Evolutionary conservation across 1,140 invertebrate genomes (phyloP).

Genomic region (Nasonia vitripennis): DNA sequence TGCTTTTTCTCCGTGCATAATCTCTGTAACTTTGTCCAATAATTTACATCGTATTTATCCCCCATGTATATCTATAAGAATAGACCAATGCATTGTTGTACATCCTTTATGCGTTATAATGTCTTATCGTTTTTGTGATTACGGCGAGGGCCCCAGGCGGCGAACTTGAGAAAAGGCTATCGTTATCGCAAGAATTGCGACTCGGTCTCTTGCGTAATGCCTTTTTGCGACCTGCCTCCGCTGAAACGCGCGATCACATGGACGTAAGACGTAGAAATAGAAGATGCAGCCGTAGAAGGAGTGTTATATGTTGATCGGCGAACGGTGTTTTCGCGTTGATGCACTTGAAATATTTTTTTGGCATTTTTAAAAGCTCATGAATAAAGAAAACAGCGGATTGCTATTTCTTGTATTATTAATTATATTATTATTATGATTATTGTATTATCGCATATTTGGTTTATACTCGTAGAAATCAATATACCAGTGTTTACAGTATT

Average conservation of each 20-base stretch:
- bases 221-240: not conserved
- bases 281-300: not conserved
- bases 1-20: not conserved
- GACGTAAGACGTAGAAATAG: constrained; percentile 17
- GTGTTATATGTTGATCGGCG: constrained; percentile 9
- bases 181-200: constrained; percentile 4
- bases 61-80: not conserved
- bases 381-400: constrained; percentile 50
- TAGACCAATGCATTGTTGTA: constrained; percentile 27
- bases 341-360: constrained; percentile 19
- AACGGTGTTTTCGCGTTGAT: constrained; percentile 40
- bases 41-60: constrained; percentile 28
- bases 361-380: constrained; percentile 39
- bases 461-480: constrained; percentile 71
- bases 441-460: constrained; percentile 68
- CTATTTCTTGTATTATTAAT: constrained; percentile 65
- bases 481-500: constrained; percentile 71
- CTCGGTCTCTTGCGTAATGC: constrained; percentile 7
- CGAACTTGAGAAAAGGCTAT: constrained; percentile 15
- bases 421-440: constrained; percentile 65
- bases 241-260: not conserved
- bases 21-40: constrained; percentile 14
- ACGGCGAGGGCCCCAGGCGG: not conserved
- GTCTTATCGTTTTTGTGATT: constrained; percentile 1
- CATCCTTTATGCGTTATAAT: not conserved